Conservation (phyloP, 2,113 vertebrate species). For the Equus przewalskii region DNA sequence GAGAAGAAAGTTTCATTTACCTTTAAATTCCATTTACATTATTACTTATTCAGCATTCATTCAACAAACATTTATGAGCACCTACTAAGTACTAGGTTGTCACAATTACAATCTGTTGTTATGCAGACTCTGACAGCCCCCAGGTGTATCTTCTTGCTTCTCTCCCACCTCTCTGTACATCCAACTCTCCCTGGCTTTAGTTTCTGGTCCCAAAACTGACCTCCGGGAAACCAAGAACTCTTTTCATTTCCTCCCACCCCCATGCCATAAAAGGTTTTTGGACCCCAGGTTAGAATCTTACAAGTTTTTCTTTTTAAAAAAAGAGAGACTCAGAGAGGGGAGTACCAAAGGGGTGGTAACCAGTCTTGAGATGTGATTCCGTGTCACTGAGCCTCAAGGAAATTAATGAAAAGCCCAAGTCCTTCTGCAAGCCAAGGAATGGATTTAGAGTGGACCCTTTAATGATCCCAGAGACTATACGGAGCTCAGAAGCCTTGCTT, state of each 20-base stretch:
- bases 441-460: not conserved
- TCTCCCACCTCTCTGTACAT: not conserved
- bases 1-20: constrained; percentile 27
- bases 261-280: not conserved
- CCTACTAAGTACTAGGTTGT: not conserved
- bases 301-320: not conserved
- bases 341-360: not conserved
- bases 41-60: not conserved
- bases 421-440: not conserved
- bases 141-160: not conserved
- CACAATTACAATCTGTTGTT: not conserved
- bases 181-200: not conserved
- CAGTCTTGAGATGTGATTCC: not conserved
- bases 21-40: constrained; percentile 50
- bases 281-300: constrained; percentile 22
- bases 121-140: not conserved
- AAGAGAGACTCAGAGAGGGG: too few species aligned
- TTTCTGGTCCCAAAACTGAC: not conserved
- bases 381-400: not conserved
- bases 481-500: constrained; percentile 48
- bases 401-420: not conserved
- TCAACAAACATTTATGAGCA: constrained; percentile 14
- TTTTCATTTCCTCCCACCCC: constrained; percentile 11
- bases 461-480: constrained; percentile 25
- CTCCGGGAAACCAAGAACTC: constrained; percentile 25